phyloP scores from a whole-genome alignment of 1,140 invertebrate genomes.

The Aculops lycopersici region DNA sequence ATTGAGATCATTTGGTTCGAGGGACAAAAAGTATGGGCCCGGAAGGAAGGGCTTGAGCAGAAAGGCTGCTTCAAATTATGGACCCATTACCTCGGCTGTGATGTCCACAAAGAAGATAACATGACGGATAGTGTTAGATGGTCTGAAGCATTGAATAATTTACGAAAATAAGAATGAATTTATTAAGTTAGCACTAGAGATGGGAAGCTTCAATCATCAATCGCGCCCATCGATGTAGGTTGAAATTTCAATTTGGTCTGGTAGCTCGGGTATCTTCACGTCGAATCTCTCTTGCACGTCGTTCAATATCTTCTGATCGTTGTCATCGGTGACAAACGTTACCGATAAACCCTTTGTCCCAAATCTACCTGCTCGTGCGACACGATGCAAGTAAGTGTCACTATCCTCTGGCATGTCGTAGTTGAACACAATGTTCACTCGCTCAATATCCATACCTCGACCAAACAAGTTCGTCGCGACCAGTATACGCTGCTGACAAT shows the following conservation, averaged over 20 bases:
- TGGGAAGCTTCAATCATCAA: no score
- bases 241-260: constrained; percentile 24
- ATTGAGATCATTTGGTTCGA: no score
- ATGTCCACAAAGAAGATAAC: no score
- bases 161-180: no score
- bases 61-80: no score
- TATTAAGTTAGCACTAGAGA: no score
- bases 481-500: constrained; percentile 91
- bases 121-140: no score
- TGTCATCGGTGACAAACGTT: constrained; percentile 14
- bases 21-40: no score
- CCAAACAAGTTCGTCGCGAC: constrained; percentile 98
- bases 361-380: constrained; percentile 83
- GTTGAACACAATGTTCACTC: constrained; percentile 99
- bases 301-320: constrained; percentile 13
- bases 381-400: constrained; percentile 91
- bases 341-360: constrained; percentile 44
- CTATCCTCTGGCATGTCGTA: constrained; percentile 99
- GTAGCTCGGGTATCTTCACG: constrained; percentile 26
- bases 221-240: constrained; percentile 21
- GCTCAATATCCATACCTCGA: constrained; percentile 28
- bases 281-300: constrained; percentile 25
- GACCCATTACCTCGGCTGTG: no score
- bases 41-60: no score
- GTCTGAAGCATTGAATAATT: no score